A percentile compares a stretch with the other conserved stretches of the same genome.
Conservation (phyloP, 2,888 invertebrate genomes). For the Stegana nigrithorax region DNA sequence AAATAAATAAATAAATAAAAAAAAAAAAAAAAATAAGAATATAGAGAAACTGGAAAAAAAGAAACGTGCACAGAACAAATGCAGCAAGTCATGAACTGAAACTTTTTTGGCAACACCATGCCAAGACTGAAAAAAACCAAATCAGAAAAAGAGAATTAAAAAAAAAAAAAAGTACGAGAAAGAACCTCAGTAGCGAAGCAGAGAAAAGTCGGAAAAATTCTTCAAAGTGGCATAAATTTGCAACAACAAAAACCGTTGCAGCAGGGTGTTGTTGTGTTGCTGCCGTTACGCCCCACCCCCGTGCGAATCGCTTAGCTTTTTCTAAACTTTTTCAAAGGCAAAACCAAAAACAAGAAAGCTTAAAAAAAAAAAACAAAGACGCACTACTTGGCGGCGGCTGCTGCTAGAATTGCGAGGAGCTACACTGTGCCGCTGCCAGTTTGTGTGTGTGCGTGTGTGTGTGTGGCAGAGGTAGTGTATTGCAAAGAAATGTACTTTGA, state of each 20-base stretch:
- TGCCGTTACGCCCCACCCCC: not conserved
- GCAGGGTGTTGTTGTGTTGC: conserved; percentile 2
- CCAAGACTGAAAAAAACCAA: too few species aligned
- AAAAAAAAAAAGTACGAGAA: not conserved
- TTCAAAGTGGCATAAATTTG: conserved; percentile 40
- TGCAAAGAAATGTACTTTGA: not conserved
- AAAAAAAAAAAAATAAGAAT: too few species aligned
- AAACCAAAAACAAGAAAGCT: not conserved
- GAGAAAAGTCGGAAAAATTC: not conserved
- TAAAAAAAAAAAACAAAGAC: not conserved
- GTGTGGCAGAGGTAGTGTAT: not conserved
- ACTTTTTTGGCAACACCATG: too few species aligned
- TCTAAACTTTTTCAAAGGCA: not conserved
- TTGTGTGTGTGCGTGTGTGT: conserved; percentile 18
- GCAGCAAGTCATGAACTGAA: not conserved
- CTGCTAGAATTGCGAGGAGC: too few species aligned
- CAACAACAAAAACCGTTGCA: conserved; percentile 35
- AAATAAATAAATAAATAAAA: too few species aligned
- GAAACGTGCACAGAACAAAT: not conserved
- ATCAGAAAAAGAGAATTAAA: not conserved
- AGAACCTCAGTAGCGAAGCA: too few species aligned
- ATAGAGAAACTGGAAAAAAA: too few species aligned
- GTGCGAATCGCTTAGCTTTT: conserved; percentile 15
- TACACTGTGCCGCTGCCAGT: too few species aligned
- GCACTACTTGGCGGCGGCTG: too few species aligned